A percentile compares a stretch with the other conserved stretches of the same genome.
Evolutionary conservation across 2,113 vertebrate genomes (phyloP).

Genomic region (Pseudorasbora parva): DNA sequence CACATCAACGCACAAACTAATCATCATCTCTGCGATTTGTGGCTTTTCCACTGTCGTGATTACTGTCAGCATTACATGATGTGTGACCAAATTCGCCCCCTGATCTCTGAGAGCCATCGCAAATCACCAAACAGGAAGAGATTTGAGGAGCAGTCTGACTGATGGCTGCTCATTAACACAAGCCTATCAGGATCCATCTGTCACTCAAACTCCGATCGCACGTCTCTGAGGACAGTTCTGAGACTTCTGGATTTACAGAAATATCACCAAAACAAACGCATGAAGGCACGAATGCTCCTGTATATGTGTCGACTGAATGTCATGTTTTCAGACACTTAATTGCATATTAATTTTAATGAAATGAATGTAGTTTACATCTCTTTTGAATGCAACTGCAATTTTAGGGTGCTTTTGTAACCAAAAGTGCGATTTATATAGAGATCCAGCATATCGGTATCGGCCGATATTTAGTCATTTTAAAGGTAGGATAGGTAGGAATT

Average conservation of each 20-base stretch:
- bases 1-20: background rate
- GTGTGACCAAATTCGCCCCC: background rate
- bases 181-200: background rate
- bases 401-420: no score
- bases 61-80: background rate
- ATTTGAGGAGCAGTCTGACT: background rate
- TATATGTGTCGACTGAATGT: no score
- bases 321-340: no score
- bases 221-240: background rate
- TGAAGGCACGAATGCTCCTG: background rate
- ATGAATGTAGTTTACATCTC: no score
- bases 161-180: constrained; percentile 9
- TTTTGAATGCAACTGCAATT: no score
- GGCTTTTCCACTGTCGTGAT: background rate
- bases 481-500: no score
- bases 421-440: no score
- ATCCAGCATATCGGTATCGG: no score
- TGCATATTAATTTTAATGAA: no score
- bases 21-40: background rate
- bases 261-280: background rate
- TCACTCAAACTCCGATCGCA: background rate
- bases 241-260: background rate
- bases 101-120: background rate
- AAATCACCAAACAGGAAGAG: no score
- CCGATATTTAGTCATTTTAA: no score